These are phyloP conservation scores for Drosophila melanica DNA, from an alignment of 1,140 invertebrate species.

Conservation along the genomic window DNA sequence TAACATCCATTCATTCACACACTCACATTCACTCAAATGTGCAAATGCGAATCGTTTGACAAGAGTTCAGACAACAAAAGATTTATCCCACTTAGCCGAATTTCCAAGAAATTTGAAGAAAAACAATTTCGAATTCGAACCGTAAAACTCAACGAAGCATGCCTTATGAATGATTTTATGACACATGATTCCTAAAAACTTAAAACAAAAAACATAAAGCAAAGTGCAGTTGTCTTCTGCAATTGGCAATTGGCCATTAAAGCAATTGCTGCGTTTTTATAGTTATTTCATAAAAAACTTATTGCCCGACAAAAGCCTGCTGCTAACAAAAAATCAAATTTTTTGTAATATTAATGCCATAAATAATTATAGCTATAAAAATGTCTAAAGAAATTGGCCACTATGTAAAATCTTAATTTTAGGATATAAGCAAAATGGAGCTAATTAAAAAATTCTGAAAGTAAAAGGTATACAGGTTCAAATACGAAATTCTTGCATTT, in stretches of 20 bases:
- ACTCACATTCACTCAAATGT: slow-evolving; percentile 13
- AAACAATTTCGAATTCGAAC: not conserved
- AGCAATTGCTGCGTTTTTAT: slow-evolving; percentile 1
- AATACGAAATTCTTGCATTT: no score
- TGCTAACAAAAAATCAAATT: not conserved
- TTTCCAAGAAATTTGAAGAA: slow-evolving; percentile 3
- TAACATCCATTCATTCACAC: not conserved
- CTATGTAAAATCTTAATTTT: no score
- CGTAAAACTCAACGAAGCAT: slow-evolving; percentile 33
- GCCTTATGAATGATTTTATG: slow-evolving; percentile 30
- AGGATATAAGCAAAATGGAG: no score
- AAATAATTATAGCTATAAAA: not conserved
- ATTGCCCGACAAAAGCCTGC: not conserved
- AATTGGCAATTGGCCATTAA: not conserved
- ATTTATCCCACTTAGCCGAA: not conserved
- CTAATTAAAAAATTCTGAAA: no score
- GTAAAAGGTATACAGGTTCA: no score
- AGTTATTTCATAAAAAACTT: not conserved
- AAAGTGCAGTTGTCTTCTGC: not conserved
- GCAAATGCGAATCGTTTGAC: slow-evolving; percentile 20
- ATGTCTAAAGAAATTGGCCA: not conserved
- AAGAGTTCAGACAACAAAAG: slow-evolving; percentile 8
- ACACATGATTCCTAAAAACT: slow-evolving; percentile 2
- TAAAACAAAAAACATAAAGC: not conserved
- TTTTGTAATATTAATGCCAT: not conserved